Evolutionary conservation across 2,888 invertebrate genomes (phyloP).

Genomic region (Philonicus albiceps): DNA sequence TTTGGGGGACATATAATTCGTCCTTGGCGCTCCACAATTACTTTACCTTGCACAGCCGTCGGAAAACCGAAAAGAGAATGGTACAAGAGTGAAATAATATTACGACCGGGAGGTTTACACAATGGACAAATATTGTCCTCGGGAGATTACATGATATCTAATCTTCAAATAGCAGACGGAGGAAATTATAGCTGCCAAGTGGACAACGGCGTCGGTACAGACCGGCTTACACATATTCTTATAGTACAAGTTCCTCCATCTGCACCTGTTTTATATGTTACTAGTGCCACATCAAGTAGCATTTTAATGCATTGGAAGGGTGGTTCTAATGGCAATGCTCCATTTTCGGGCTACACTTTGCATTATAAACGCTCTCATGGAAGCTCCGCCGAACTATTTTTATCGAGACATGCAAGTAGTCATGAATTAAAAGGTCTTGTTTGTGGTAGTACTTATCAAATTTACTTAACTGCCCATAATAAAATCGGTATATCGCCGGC

Average conservation of each 20-base stretch:
- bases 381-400: constrained; percentile 71
- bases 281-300: constrained; percentile 78
- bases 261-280: constrained; percentile 76
- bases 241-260: constrained; percentile 78
- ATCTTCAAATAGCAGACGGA: constrained; percentile 70
- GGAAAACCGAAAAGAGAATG: constrained; percentile 73
- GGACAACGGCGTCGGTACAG: constrained; percentile 74
- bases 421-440: constrained; percentile 74
- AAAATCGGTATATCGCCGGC: constrained; percentile 76
- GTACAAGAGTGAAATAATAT: constrained; percentile 68
- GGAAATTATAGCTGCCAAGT: constrained; percentile 77
- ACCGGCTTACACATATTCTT: constrained; percentile 71
- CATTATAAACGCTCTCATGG: constrained; percentile 73
- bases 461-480: constrained; percentile 75
- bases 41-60: constrained; percentile 72
- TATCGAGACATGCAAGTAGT: constrained; percentile 72
- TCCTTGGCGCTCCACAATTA: constrained; percentile 73
- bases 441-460: constrained; percentile 78
- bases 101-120: constrained; percentile 68
- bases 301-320: constrained; percentile 78
- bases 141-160: constrained; percentile 72
- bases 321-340: constrained; percentile 74
- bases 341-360: constrained; percentile 73
- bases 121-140: constrained; percentile 71
- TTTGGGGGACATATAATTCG: constrained; percentile 73